These are phyloP conservation scores for Fistularia commersonii DNA, from an alignment of 2,797 vertebrate species.

Conservation along the genomic window DNA sequence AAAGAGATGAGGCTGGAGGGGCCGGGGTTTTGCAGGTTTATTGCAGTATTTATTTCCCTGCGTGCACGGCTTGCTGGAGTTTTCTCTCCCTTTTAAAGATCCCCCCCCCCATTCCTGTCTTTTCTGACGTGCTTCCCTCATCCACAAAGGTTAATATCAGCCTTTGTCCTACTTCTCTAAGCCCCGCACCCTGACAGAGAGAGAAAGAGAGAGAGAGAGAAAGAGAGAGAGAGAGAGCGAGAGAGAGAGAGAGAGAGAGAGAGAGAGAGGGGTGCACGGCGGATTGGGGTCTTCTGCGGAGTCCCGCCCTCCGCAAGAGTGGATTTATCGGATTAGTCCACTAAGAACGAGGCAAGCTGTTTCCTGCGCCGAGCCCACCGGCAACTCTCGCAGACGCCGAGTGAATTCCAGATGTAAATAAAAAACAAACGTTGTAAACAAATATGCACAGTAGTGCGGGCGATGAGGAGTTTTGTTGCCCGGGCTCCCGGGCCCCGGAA, in stretches of 20 bases:
- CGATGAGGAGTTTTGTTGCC: too few species aligned
- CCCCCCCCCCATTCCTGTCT: slow-evolving; percentile 17
- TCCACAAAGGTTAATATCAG: slow-evolving; percentile 42
- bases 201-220: too few species aligned
- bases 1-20: slow-evolving; percentile 11
- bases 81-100: slow-evolving; percentile 9
- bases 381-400: slow-evolving; percentile 17
- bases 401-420: slow-evolving; percentile 17
- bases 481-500: too few species aligned
- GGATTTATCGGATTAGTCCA: slow-evolving; percentile 77
- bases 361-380: slow-evolving; percentile 41
- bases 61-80: slow-evolving; percentile 4
- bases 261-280: slow-evolving; percentile 49
- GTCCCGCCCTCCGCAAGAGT: slow-evolving; percentile 58
- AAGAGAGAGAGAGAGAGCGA: too few species aligned
- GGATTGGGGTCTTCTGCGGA: slow-evolving; percentile 46
- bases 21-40: slow-evolving; percentile 33
- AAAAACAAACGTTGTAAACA: slow-evolving; percentile 1
- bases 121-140: slow-evolving; percentile 36
- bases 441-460: not conserved
- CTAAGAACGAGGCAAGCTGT: slow-evolving; percentile 71
- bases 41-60: not conserved
- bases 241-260: too few species aligned
- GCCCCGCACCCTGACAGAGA: slow-evolving; percentile 41
- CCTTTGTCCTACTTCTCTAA: slow-evolving; percentile 67